These are phyloP conservation scores for Botia kubotai DNA, from an alignment of 2,797 vertebrate species.

Conservation along the genomic window DNA sequence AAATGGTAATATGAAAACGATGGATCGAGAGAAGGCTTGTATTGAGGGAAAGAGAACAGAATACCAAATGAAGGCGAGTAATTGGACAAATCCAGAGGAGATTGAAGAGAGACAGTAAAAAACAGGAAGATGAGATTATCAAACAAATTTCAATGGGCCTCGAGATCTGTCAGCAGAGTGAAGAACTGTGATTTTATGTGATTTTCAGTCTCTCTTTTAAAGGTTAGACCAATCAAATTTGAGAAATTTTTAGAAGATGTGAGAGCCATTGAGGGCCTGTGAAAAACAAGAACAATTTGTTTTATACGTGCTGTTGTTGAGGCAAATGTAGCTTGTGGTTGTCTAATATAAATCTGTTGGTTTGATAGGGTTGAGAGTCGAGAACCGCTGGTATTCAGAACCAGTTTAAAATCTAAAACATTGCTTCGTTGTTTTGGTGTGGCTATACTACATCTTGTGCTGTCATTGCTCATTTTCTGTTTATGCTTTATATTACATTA, in stretches of 20 bases:
- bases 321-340: constrained; percentile 34
- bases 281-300: constrained; percentile 31
- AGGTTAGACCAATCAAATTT: constrained; percentile 43
- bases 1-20: constrained; percentile 24
- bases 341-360: constrained; percentile 36
- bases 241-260: constrained; percentile 1
- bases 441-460: too few relatives aligned
- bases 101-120: not conserved
- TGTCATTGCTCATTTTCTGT: too few relatives aligned
- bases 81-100: constrained; percentile 43
- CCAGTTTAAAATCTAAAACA: not conserved
- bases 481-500: too few relatives aligned
- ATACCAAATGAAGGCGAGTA: constrained; percentile 17
- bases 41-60: constrained; percentile 28
- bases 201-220: constrained; percentile 47
- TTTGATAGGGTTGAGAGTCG: not conserved
- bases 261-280: not conserved
- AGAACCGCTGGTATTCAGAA: not conserved
- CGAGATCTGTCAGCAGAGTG: constrained; percentile 33
- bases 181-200: constrained; percentile 40
- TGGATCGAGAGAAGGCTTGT: constrained; percentile 15
- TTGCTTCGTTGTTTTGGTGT: too few relatives aligned
- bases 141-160: constrained; percentile 40
- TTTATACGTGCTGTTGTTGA: not conserved
- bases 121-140: constrained; percentile 25